Conservation (phyloP, 1,140 invertebrate species). For the Drosophila ficusphila region DNA sequence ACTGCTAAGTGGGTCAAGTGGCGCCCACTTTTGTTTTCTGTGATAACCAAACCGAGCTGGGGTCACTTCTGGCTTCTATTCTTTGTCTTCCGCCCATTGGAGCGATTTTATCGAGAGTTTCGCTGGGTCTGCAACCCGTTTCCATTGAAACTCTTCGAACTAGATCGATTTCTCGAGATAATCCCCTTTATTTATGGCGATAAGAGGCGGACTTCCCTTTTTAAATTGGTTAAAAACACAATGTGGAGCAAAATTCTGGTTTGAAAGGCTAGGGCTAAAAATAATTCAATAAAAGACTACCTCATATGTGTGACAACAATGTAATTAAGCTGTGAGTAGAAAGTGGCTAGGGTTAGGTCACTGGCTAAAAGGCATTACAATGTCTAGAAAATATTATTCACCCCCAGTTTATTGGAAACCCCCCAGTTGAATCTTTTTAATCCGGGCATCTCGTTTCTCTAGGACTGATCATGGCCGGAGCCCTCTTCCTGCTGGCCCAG, state of each 20-base stretch:
- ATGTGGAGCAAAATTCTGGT: conserved; percentile 13
- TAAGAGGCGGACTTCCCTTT: conserved; percentile 43
- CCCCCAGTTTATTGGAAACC: no score
- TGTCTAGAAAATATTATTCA: no score
- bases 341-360: no score
- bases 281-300: conserved; percentile 8
- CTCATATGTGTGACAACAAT: no score
- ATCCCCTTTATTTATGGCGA: conserved; percentile 45
- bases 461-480: conserved; percentile 77
- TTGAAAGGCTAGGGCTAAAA: neutral
- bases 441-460: neutral
- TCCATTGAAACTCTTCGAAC: conserved; percentile 28
- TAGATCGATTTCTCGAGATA: conserved; percentile 42
- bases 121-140: conserved; percentile 27
- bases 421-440: no score
- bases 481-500: conserved; percentile 76
- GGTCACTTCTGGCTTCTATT: conserved; percentile 46
- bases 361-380: no score
- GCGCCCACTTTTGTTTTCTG: conserved; percentile 79
- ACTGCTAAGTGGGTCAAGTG: conserved; percentile 69
- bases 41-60: conserved; percentile 66
- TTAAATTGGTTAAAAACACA: conserved; percentile 21
- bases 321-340: no score
- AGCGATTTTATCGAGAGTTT: conserved; percentile 39
- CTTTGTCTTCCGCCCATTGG: conserved; percentile 42